phyloP scores from a whole-genome alignment of 1,140 invertebrate species.

The Drosophila tani region DNA sequence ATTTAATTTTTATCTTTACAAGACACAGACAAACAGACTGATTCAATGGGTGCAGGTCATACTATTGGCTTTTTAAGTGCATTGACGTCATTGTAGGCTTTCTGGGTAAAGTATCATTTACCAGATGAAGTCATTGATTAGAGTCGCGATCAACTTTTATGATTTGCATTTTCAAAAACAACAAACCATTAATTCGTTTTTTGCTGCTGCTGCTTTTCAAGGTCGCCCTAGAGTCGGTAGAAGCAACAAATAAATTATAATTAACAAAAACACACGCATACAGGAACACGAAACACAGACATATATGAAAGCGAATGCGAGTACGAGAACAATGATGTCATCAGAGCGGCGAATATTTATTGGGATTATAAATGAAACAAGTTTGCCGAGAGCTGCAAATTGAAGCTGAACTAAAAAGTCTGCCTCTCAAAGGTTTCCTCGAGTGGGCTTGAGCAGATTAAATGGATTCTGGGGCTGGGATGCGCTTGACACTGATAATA shows the following conservation, averaged over 20 bases:
- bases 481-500: conserved; percentile 59
- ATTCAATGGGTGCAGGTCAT: conserved; percentile 49
- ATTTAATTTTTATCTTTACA: conserved; percentile 69
- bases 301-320: conserved; percentile 37
- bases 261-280: conserved; percentile 60
- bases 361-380: conserved; percentile 68
- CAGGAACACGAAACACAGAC: conserved; percentile 19
- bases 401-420: conserved; percentile 11
- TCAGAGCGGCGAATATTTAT: conserved; percentile 61
- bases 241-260: conserved; percentile 76
- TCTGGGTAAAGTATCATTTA: conserved; percentile 25
- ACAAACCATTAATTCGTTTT: conserved; percentile 22
- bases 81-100: conserved; percentile 45
- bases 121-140: conserved; percentile 39
- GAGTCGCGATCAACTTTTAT: conserved; percentile 16
- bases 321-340: conserved; percentile 78
- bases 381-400: conserved; percentile 54
- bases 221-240: conserved; percentile 68
- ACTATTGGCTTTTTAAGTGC: conserved; percentile 25
- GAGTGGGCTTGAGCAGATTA: conserved; percentile 34
- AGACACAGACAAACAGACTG: conserved; percentile 16
- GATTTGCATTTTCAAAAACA: conserved; percentile 46
- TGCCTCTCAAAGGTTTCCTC: conserved; percentile 24
- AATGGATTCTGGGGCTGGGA: conserved; percentile 41
- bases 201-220: conserved; percentile 39